Evolutionary conservation across 1,140 invertebrate species (phyloP), one percentile per base, ranked within the genome.

Genomic region (Drosophila melanica): DNA sequence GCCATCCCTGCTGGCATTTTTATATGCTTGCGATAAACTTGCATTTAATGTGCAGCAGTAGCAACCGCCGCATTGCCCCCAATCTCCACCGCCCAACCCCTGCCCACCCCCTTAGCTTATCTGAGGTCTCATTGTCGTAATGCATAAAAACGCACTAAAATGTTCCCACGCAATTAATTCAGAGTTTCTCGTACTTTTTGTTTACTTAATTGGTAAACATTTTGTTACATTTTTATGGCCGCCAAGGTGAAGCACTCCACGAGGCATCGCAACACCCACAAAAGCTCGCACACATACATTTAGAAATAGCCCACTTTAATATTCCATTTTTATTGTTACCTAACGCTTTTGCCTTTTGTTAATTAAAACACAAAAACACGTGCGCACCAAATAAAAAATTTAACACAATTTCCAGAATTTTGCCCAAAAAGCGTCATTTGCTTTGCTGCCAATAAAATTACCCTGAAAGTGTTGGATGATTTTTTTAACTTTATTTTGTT

Each of bases 331-430:
- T 87, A 86, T 81, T 86, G 82, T 79, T 86, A 62, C 62, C 50
- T 74, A 65, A 77, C 63, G 77, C 79, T 65, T 58, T 58, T 47
- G 39, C 45, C 41, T 10, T 76, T 87, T 87, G 79, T 90, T 89
- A 89, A 89, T 89, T 89, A 89, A 89, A 89, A 90, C 85, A 89
- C 84, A 84, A 89, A 89, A 89, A 90, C 84, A 89, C 84, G 85
- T 90, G 84, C 84, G 75, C 63, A 69, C 51, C 77, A 66, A 63
- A 89, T 89, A 80, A 89, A 89, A 89, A 80, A 80, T 84, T 71
- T 69, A 84, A 77, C 82, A 67, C 14, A 71, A 58, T 50, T 50
- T 50, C 23, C 12, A 23, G 14, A 53, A 53, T 37, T 53, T 35
- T 44, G 12, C 1, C 5, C 35, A 50, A 41, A 50, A 16, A 55